A percentile compares a stretch with the other conserved stretches of the same genome.
Evolutionary conservation across 2,797 vertebrate genomes (phyloP).

Genomic region (Odontamblyopus lacepedii): DNA sequence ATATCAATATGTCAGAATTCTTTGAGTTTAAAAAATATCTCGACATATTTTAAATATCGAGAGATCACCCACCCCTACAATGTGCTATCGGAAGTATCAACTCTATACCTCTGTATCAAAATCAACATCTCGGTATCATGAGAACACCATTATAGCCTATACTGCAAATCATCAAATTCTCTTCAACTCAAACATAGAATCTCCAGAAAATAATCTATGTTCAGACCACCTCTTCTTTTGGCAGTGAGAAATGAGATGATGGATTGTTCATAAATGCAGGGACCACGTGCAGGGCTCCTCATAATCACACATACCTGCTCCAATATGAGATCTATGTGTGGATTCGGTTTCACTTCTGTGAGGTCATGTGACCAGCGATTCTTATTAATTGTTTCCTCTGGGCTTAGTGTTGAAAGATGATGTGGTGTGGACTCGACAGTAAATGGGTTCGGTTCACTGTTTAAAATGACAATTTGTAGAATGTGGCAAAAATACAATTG

Average conservation of each 20-base stretch:
- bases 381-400: background rate
- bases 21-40: too few relatives aligned
- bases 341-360: background rate
- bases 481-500: background rate
- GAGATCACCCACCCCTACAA: too few relatives aligned
- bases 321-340: conserved; percentile 32
- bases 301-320: conserved; percentile 64
- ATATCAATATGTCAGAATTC: too few relatives aligned
- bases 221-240: conserved; percentile 50
- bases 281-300: conserved; percentile 53
- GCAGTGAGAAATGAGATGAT: conserved; percentile 61
- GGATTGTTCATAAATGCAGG: conserved; percentile 56
- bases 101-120: too few relatives aligned
- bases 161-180: background rate
- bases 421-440: background rate
- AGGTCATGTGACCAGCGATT: background rate
- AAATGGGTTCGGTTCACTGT: background rate
- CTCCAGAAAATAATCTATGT: background rate
- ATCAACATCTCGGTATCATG: too few relatives aligned
- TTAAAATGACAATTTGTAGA: background rate
- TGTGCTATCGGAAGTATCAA: too few relatives aligned
- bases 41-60: too few relatives aligned
- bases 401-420: background rate
- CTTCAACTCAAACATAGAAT: background rate
- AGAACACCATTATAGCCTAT: too few relatives aligned